Evolutionary conservation across 2,113 vertebrate species (phyloP), one percentile per base, ranked within the genome.

Genomic region (Cololabis saira): DNA sequence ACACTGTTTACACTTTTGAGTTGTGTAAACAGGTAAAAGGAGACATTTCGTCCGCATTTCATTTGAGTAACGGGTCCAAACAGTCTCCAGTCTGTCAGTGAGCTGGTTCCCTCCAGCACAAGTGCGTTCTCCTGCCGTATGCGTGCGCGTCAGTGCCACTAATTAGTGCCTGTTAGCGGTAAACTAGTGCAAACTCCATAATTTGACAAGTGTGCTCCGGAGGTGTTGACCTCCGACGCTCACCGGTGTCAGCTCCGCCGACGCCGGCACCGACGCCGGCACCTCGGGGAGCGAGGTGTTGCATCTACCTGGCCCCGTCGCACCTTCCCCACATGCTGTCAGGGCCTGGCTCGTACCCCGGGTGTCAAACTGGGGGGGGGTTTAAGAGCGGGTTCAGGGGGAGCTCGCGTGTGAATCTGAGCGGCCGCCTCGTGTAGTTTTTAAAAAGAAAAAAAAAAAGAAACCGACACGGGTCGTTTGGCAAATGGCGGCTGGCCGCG

Each of bases 221-320:
- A 92, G 91, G 90, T 93, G 90, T 91, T 90, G 91, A 92, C 90
- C 90, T 80, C 83, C 78, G 81, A 61, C 81, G 85, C 62, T 42
- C 74, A 66, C 80, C 68, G 75, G 71, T 61, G 80, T 76, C 80
- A 81, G 56, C 78, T 50, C 62, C 13, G 59, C 63, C 78, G 63
- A 51, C 74, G 12, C 44, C 64, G 61, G 64, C 89, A 76, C 63
- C 78, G 63, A 51, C 74, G 12, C 44, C 64, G 61, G 64, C 89
- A 76, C 87, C 70, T 84, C 58, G 2, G 43, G 74, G 71, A 73
- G 70, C 2, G 62, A 76, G 60, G 66, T 71, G 87, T 80, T 47
- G 48, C 37, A 42, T 82, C 80, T 89, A 91, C 90, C 90, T 91
- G 85, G 74, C 74, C 80, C 43, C n/a, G 63, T 83, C 45, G 22